Base-by-base conservation (phyloP, 2,797 vertebrate species). In the Acanthis flammea region DNA sequence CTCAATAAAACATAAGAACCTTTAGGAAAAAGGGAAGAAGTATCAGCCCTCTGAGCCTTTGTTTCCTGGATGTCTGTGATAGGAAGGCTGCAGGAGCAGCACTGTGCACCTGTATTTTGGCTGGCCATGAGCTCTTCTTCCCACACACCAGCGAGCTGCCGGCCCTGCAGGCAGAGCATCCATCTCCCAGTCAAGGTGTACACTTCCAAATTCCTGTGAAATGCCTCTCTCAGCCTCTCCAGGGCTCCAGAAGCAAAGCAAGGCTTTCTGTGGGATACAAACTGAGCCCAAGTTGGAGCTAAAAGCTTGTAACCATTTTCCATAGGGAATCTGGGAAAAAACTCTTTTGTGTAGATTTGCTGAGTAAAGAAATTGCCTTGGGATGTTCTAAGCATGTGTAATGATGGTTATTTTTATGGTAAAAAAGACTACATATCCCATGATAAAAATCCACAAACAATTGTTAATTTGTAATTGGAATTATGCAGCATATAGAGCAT, bases 101-200 rank as follows among this genome's bases (percentile, higher is more conserved):
- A 2, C 70, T n/a, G 2, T 88, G 89, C 94, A 96, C 95, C 92
- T 96, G 94, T 92, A 75, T 94, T 96, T 94, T 68, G 91, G 89
- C 95, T 95, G 89, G 82, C 91, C 88, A 16, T 19, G 12, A 35
- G 17, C 50, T 72, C 67, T 11, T 63, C 87, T 84, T 94, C 85
- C 85, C 82, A 67, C 88, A 67, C 58, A 39, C 5, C 68, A 76
- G 3, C 7, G 41, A 90, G 53, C n/a, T 6, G 53, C 53, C 3
- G 9, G 31, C 31, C 31, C 31, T 54, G 35, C 55, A n/a, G 8
- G 54, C 47, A 63, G 27, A 4, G 68, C 17, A 53, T 13, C 48
- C 5, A 0, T 37, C 42, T 39, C n/a, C 48, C 3, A 0, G 23
- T 61, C 27, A n/a, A 93, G 76, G 88, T 81, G 65, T 65, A 81